phyloP scores from a whole-genome alignment of 2,797 vertebrate species.

The Oreortyx pictus region DNA sequence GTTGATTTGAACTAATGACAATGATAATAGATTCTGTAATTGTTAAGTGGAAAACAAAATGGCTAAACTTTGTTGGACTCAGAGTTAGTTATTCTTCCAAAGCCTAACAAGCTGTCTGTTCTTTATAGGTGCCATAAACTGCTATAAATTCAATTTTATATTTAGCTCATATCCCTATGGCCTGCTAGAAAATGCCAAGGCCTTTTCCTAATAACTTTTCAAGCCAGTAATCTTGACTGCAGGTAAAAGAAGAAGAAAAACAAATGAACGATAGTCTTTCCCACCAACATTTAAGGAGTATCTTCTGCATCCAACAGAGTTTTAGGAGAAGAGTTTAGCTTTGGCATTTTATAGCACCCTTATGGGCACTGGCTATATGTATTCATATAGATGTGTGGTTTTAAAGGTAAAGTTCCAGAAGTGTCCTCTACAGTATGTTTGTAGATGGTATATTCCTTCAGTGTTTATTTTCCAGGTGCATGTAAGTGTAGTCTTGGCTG shows the following conservation, averaged over 20 bases:
- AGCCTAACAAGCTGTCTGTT: constrained; percentile 1
- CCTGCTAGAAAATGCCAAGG: constrained; percentile 30
- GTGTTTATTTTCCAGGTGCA: constrained; percentile 6
- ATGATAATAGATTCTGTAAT: not conserved
- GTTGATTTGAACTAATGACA: constrained; percentile 27
- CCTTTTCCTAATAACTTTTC: constrained; percentile 8
- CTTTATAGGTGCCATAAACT: not conserved
- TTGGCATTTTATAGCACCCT: not conserved
- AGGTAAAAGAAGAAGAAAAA: not conserved
- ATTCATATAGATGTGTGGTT: constrained; percentile 18
- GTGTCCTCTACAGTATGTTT: not conserved
- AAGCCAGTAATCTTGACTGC: constrained; percentile 1
- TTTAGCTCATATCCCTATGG: not conserved
- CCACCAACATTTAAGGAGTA: not conserved
- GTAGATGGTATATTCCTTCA: constrained; percentile 11
- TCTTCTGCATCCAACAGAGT: not conserved
- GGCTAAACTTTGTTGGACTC: not conserved
- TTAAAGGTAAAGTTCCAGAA: constrained; percentile 21
- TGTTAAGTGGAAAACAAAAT: not conserved
- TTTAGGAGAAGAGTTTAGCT: not conserved
- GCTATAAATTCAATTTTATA: constrained; percentile 9
- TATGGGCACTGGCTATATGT: not conserved
- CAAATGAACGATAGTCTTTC: not conserved
- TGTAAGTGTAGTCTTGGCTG: not conserved
- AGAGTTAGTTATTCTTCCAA: not conserved